Evolutionary conservation across 1,140 invertebrate species (phyloP).

Genomic region (Hyles vespertilio): DNA sequence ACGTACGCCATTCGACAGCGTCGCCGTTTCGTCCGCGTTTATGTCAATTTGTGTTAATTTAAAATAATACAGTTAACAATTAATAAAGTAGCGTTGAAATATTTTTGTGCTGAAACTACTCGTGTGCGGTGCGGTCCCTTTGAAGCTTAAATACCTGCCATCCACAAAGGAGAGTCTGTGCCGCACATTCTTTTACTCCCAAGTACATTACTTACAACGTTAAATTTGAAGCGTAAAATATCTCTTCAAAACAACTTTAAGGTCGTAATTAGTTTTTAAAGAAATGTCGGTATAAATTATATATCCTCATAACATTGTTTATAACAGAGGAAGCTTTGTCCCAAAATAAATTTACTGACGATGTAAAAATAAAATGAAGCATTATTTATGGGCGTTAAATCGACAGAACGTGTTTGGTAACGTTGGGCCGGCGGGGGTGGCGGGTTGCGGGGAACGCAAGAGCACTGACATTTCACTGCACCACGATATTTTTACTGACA

Average conservation of each 20-base stretch:
- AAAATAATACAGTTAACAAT: background rate
- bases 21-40: background rate
- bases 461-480: constrained; percentile 25
- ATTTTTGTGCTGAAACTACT: too few relatives aligned
- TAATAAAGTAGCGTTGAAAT: too few relatives aligned
- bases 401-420: constrained; percentile 41
- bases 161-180: too few relatives aligned
- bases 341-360: constrained; percentile 10
- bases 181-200: too few relatives aligned
- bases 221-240: too few relatives aligned
- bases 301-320: too few relatives aligned
- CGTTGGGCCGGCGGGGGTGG: background rate
- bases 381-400: constrained; percentile 50
- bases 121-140: too few relatives aligned
- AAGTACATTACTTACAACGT: too few relatives aligned
- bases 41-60: constrained; percentile 3
- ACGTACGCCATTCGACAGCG: constrained; percentile 4
- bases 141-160: too few relatives aligned
- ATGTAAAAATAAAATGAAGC: constrained; percentile 34
- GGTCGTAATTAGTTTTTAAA: too few relatives aligned
- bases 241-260: too few relatives aligned
- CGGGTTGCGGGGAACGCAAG: constrained; percentile 30
- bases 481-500: constrained; percentile 45
- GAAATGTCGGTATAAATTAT: too few relatives aligned
- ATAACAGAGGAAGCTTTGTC: background rate